These are phyloP conservation scores for Nestor notabilis DNA, from an alignment of 2,113 vertebrate genomes.

Conservation along the genomic window DNA sequence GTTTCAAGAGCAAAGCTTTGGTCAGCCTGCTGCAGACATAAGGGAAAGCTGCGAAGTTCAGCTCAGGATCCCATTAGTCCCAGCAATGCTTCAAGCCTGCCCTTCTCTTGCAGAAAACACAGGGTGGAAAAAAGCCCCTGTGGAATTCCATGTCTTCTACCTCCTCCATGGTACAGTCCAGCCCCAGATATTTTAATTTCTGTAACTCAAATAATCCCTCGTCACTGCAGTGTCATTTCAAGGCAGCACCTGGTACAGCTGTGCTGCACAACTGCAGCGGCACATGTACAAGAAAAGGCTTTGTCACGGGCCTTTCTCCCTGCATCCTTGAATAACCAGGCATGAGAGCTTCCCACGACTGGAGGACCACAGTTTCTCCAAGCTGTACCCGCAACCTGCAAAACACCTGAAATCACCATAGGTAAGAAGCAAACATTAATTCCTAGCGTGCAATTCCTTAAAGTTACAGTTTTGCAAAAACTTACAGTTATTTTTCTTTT, in stretches of 20 bases:
- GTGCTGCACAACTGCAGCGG: neutral
- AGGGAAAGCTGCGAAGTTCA: constrained; percentile 37
- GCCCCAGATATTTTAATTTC: neutral
- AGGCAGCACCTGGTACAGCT: neutral
- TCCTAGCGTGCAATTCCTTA: neutral
- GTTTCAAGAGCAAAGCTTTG: neutral
- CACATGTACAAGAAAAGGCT: neutral
- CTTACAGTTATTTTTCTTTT: neutral
- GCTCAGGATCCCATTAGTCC: constrained; percentile 11
- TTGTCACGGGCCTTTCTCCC: neutral
- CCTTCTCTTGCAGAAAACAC: neutral
- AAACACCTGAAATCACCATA: neutral
- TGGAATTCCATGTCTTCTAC: neutral
- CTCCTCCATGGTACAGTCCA: neutral
- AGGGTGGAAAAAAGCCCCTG: neutral
- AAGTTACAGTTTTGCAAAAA: neutral
- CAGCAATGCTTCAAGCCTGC: neutral
- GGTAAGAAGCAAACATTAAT: neutral
- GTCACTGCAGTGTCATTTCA: neutral
- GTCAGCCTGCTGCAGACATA: neutral
- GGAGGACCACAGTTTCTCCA: rapidly evolving
- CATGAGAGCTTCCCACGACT: neutral
- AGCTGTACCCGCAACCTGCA: neutral
- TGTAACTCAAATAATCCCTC: neutral
- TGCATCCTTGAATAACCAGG: neutral